Conservation (phyloP, 2,888 invertebrate genomes). For the Reticulitermes lucifugus region DNA sequence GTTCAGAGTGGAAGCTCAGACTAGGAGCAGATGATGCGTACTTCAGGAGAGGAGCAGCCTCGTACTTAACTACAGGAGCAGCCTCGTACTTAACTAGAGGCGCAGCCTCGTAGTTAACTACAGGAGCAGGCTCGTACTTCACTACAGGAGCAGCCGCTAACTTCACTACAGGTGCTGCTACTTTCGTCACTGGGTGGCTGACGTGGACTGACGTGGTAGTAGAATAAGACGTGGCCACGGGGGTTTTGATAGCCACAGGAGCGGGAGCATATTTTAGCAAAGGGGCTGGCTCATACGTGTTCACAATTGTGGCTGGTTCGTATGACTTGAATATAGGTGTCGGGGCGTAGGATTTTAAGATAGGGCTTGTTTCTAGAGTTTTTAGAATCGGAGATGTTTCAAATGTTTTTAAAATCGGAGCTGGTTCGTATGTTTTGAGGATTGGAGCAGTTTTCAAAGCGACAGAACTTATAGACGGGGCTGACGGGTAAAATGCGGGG, state of each 20-base stretch:
- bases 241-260: conserved; percentile 13
- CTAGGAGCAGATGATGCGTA: background rate
- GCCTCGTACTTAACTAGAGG: background rate
- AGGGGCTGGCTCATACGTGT: background rate
- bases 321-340: background rate
- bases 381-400: background rate
- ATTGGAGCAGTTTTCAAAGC: background rate
- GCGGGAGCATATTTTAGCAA: background rate
- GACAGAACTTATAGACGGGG: background rate
- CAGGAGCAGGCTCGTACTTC: background rate
- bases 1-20: background rate
- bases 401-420: background rate
- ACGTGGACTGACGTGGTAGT: conserved; percentile 37
- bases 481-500: background rate
- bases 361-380: background rate
- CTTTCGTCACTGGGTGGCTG: conserved; percentile 29
- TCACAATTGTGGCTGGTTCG: background rate
- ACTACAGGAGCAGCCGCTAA: conserved; percentile 1
- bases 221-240: conserved; percentile 39
- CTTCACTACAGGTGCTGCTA: background rate
- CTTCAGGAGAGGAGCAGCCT: background rate
- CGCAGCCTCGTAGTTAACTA: background rate
- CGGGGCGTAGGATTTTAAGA: background rate
- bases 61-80: background rate
- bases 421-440: background rate